A percentile compares a stretch with the other conserved stretches of the same genome.
phyloP scores from a whole-genome alignment of 2,797 vertebrate genomes.

The Lutjanus campechanus region DNA sequence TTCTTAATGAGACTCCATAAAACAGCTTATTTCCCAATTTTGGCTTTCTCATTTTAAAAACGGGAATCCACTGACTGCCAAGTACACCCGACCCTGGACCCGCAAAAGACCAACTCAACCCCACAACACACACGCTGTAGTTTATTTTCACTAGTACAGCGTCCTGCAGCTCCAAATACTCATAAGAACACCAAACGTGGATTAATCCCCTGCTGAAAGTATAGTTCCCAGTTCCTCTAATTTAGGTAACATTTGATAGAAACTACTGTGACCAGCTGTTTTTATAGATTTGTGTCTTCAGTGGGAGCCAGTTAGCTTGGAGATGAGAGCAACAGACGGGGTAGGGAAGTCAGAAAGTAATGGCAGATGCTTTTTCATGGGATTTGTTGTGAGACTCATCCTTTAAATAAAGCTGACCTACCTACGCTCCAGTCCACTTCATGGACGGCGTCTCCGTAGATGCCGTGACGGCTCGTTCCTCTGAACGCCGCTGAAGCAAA shows the following conservation, averaged over 20 bases:
- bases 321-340: not conserved
- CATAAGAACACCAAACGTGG: too few species aligned
- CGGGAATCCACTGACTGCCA: too few species aligned
- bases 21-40: too few species aligned
- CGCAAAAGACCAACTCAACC: too few species aligned
- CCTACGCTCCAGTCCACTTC: slow-evolving; percentile 96
- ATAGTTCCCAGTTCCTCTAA: too few species aligned
- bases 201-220: too few species aligned
- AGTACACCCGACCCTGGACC: too few species aligned
- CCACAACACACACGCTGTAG: too few species aligned
- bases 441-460: slow-evolving; percentile 91
- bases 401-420: slow-evolving; percentile 60
- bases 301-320: not conserved
- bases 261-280: not conserved
- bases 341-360: not conserved
- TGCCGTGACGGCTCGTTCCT: slow-evolving; percentile 88
- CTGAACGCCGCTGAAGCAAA: slow-evolving; percentile 86
- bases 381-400: not conserved
- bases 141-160: too few species aligned
- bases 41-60: too few species aligned
- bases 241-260: not conserved
- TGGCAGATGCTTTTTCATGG: not conserved
- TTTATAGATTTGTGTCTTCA: not conserved
- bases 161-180: too few species aligned
- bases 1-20: too few species aligned